Percentiles rank a stretch among this genome's conserved stretches.
Evolutionary conservation across 2,113 vertebrate species (phyloP).

Genomic region (Urocolius indicus): DNA sequence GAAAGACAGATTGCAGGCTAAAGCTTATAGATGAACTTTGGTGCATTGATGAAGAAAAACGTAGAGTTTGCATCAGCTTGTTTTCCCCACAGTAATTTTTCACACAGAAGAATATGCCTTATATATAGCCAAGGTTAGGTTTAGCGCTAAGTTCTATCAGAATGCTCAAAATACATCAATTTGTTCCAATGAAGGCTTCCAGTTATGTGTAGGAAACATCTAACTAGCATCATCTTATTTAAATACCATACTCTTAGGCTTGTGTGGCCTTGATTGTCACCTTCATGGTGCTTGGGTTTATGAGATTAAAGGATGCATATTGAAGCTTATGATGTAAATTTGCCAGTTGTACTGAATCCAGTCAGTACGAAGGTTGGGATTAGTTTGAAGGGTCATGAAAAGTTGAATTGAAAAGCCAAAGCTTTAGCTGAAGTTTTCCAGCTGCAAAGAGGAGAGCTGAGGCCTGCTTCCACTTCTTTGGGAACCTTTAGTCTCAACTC

Average conservation of each 20-base stretch:
- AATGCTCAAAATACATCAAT: not conserved
- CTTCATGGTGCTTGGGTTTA: not conserved
- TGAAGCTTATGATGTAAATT: not conserved
- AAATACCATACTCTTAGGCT: not conserved
- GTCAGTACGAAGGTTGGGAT: constrained; percentile 14
- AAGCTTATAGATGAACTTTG: constrained; percentile 21
- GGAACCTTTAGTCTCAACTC: not conserved
- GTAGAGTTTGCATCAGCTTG: not conserved
- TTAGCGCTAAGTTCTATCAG: not conserved
- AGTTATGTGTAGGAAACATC: constrained; percentile 1
- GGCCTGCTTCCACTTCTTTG: not conserved
- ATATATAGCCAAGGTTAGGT: not conserved
- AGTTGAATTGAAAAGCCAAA: constrained; percentile 14
- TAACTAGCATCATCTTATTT: constrained; percentile 11
- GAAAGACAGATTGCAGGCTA: not conserved
- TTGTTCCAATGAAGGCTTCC: constrained; percentile 23
- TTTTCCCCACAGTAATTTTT: constrained; percentile 35
- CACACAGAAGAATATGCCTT: not conserved
- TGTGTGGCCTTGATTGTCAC: not conserved
- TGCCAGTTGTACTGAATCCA: constrained; percentile 43
- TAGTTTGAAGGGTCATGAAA: constrained; percentile 11
- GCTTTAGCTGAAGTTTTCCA: not conserved
- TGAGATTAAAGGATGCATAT: not conserved
- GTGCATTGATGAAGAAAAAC: not conserved
- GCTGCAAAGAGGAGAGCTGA: not conserved